A percentile compares a stretch with the other conserved stretches of the same genome.
These are phyloP conservation scores for Oxyscelio sp. DNA, from an alignment of 2,888 invertebrate genomes.

Conservation along the genomic window DNA sequence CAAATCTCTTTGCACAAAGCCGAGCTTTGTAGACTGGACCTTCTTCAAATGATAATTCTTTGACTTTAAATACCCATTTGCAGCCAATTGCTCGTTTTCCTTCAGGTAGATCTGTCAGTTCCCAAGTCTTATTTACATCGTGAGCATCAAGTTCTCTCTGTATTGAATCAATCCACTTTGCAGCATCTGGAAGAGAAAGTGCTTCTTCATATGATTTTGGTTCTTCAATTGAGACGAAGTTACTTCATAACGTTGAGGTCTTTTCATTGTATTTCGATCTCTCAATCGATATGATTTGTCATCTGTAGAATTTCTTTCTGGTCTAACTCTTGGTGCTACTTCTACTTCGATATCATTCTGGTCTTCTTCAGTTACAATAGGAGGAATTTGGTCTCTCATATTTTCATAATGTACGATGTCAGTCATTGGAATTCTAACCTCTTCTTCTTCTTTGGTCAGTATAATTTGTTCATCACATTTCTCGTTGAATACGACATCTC, in stretches of 20 bases:
- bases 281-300: neutral
- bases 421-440: neutral
- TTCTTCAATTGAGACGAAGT: slow-evolving; percentile 9
- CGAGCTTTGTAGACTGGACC: slow-evolving; percentile 40
- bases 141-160: slow-evolving; percentile 17
- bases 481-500: slow-evolving; percentile 39
- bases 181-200: neutral
- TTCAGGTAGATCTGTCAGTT: no score
- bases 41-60: neutral
- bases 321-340: no score
- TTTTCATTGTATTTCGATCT: neutral
- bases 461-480: neutral
- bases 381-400: no score
- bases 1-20: slow-evolving; percentile 44
- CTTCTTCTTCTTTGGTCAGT: neutral
- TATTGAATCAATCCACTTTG: slow-evolving; percentile 8
- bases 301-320: neutral
- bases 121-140: slow-evolving; percentile 2
- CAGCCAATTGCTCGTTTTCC: neutral
- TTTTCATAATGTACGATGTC: no score
- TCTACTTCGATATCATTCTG: no score
- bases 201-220: slow-evolving; percentile 20
- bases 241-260: slow-evolving; percentile 4
- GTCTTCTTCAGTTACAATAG: no score
- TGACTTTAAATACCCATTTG: slow-evolving; percentile 1